A percentile compares a stretch with the other conserved stretches of the same genome.
Conservation (phyloP, 2,113 vertebrate species). For the Cyphotilapia sp. region DNA sequence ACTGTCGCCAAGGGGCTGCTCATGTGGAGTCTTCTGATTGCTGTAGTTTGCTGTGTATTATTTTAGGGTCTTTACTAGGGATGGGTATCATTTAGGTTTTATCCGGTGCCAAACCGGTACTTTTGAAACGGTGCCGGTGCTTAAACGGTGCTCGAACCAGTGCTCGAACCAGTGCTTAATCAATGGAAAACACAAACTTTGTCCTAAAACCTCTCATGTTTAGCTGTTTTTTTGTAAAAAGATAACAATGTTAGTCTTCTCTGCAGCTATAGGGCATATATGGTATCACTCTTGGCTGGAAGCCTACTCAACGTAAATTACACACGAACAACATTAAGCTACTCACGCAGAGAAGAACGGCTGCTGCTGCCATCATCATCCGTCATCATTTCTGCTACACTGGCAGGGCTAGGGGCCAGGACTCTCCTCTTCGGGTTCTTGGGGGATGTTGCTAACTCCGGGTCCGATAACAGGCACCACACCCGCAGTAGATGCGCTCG, state of each 20-base stretch:
- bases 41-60: background rate
- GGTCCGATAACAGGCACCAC: accelerated
- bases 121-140: background rate
- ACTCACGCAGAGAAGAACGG: background rate
- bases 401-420: background rate
- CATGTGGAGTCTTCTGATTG: background rate
- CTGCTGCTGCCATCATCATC: too few species aligned
- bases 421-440: accelerated
- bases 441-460: too few species aligned
- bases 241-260: background rate
- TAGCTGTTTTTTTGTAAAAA: too few species aligned
- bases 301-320: background rate
- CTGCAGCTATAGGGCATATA: background rate
- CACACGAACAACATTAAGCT: background rate
- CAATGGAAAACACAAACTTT: background rate
- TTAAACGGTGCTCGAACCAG: background rate
- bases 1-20: background rate
- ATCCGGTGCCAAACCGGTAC: background rate
- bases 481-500: accelerated
- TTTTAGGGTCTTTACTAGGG: background rate
- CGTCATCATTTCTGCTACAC: too few species aligned
- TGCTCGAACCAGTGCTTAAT: background rate
- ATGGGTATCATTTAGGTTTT: background rate
- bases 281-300: background rate
- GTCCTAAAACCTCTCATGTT: accelerated